A percentile compares a stretch with the other conserved stretches of the same genome.
phyloP scores from a whole-genome alignment of 2,888 invertebrate species.

The Epiperipatus broadwayi region DNA sequence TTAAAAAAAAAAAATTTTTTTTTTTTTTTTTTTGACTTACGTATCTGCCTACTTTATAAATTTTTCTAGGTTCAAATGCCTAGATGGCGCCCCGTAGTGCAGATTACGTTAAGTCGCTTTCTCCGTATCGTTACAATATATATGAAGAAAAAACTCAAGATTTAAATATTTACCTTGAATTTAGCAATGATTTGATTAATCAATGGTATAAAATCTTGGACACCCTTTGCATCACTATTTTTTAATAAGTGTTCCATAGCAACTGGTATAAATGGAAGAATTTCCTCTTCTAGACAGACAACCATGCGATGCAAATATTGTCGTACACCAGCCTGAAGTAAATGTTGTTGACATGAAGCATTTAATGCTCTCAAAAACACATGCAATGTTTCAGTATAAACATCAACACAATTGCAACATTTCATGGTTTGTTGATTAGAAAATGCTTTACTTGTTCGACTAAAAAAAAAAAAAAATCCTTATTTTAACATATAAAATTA shows the following conservation, averaged over 20 bases:
- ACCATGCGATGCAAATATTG: slow-evolving; percentile 39
- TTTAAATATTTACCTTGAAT: slow-evolving; percentile 30
- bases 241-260: slow-evolving; percentile 33
- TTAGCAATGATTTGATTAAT: slow-evolving; percentile 39
- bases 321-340: slow-evolving; percentile 32
- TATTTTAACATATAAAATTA: too few species aligned
- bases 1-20: too few species aligned
- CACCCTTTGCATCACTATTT: slow-evolving; percentile 25
- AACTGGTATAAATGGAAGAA: slow-evolving; percentile 35
- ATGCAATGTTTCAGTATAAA: slow-evolving; percentile 33
- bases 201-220: slow-evolving; percentile 36
- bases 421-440: slow-evolving; percentile 36
- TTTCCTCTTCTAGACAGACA: slow-evolving; percentile 36
- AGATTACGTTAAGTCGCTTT: too few species aligned
- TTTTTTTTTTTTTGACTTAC: too few species aligned
- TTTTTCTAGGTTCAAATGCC: too few species aligned
- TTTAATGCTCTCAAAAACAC: slow-evolving; percentile 34
- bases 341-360: slow-evolving; percentile 19
- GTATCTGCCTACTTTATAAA: too few species aligned
- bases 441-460: slow-evolving; percentile 39
- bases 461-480: slow-evolving; percentile 21
- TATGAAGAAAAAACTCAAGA: slow-evolving; percentile 7
- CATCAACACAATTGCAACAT: slow-evolving; percentile 32
- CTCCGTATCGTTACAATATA: too few species aligned
- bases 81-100: too few species aligned